Conservation (phyloP, 2,888 invertebrate genomes). For the Tiliacea citrago region DNA sequence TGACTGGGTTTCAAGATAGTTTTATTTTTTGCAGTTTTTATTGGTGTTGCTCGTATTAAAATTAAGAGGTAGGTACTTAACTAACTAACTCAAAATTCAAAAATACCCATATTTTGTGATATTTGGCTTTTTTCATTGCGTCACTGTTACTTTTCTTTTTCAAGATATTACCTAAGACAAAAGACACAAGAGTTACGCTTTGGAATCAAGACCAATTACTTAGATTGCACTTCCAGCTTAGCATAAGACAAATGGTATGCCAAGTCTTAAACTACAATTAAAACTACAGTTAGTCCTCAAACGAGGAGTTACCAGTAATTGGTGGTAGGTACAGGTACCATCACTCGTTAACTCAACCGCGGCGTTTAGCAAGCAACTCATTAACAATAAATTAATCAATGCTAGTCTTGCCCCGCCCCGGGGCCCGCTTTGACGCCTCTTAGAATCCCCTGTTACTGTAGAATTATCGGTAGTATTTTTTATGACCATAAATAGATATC, state of each 20-base stretch:
- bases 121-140: not conserved
- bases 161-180: not conserved
- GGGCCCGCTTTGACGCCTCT: conserved; percentile 65
- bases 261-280: conserved; percentile 55
- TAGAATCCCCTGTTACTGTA: conserved; percentile 43
- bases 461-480: conserved; percentile 64
- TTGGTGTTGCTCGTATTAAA: not conserved
- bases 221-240: not conserved
- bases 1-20: conserved; percentile 33
- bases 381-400: conserved; percentile 86
- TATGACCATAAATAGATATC: conserved; percentile 61
- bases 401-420: conserved; percentile 63
- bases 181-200: not conserved
- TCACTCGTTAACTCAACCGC: conserved; percentile 61
- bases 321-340: conserved; percentile 12
- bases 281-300: conserved; percentile 57
- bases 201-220: not conserved
- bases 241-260: conserved; percentile 43
- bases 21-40: conserved; percentile 16
- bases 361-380: conserved; percentile 79
- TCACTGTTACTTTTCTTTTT: not conserved
- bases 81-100: no score
- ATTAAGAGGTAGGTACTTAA: not conserved
- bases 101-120: no score
- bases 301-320: conserved; percentile 49